These are phyloP conservation scores for Tiliacea aurago DNA, from an alignment of 2,888 invertebrate genomes.

Conservation along the genomic window DNA sequence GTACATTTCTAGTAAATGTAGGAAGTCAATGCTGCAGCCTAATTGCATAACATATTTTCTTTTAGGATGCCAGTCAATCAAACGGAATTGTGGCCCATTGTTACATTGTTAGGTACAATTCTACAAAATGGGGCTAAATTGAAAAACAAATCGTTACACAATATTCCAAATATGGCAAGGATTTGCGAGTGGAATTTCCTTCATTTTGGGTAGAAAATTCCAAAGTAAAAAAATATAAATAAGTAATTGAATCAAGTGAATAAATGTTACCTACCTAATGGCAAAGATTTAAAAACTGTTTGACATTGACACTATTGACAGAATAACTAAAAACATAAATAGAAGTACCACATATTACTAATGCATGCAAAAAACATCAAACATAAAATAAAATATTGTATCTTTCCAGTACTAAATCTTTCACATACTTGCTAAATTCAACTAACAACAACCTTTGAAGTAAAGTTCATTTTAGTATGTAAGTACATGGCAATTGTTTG, in stretches of 20 bases:
- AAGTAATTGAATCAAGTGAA: background rate
- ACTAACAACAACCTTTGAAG: no score
- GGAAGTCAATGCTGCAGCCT: background rate
- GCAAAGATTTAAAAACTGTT: background rate
- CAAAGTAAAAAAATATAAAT: background rate
- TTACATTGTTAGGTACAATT: no score
- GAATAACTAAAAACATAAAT: background rate
- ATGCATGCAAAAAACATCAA: background rate
- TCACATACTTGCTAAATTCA: background rate
- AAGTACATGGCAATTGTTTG: background rate
- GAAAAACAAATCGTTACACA: no score
- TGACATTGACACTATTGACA: background rate
- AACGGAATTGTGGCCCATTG: no score
- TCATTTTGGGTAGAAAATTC: no score
- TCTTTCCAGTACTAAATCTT: background rate
- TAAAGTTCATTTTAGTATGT: slow-evolving; percentile 12
- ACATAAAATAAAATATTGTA: background rate
- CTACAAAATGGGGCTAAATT: no score
- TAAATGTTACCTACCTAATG: background rate
- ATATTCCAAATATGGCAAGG: no score
- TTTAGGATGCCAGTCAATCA: no score
- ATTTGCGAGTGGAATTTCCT: no score
- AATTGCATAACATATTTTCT: no score
- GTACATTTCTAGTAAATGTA: background rate
- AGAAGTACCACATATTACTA: background rate